These are phyloP conservation scores for Enteromius treurensis DNA, from an alignment of 2,797 vertebrate genomes.

Conservation along the genomic window DNA sequence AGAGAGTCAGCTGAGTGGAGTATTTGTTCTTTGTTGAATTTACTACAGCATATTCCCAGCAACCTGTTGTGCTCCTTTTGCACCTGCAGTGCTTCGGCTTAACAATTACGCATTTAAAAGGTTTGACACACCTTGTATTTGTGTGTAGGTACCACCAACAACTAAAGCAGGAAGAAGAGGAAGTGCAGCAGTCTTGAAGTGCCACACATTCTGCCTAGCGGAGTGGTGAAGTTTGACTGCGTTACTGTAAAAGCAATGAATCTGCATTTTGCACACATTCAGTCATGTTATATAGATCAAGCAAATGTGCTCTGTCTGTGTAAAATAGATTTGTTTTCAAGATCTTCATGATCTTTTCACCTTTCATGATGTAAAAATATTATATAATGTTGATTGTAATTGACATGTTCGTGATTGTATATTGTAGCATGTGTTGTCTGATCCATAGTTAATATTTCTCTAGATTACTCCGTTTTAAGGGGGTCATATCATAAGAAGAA, in stretches of 20 bases:
- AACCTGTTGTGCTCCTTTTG: neutral
- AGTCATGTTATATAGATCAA: constrained; percentile 14
- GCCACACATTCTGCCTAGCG: neutral
- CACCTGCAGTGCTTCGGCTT: neutral
- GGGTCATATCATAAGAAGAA: neutral
- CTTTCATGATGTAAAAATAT: neutral
- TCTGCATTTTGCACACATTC: constrained; percentile 23
- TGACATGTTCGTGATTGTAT: constrained; percentile 5
- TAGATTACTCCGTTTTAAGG: neutral
- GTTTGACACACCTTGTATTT: constrained; percentile 2
- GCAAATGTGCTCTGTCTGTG: constrained; percentile 1
- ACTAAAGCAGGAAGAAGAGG: constrained; percentile 46
- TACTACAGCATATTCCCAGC: neutral
- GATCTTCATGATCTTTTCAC: neutral
- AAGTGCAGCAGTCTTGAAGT: constrained; percentile 36
- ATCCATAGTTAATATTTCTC: neutral
- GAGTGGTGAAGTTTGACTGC: neutral
- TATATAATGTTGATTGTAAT: constrained; percentile 3
- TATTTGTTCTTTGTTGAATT: neutral
- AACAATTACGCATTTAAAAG: constrained; percentile 16
- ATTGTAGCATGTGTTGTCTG: neutral
- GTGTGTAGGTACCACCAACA: constrained; percentile 58
- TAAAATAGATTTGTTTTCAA: constrained; percentile 1
- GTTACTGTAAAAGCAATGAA: constrained; percentile 27
- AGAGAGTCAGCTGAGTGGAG: neutral